Conservation (phyloP, 2,113 vertebrate genomes). For the Myrmecophaga tridactyla region DNA sequence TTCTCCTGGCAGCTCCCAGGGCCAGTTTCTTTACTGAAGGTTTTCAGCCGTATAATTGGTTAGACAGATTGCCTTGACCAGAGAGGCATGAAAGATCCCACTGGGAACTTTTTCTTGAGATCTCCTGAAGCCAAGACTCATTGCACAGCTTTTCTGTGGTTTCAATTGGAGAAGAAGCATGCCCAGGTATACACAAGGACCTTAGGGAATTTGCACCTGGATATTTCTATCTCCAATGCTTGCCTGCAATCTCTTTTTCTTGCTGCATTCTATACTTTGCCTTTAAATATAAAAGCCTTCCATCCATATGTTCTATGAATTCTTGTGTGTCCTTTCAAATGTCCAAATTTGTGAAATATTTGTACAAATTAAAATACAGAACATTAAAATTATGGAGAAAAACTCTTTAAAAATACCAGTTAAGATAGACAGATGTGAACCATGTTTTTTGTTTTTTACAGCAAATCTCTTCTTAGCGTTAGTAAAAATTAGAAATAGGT, state of each 20-base stretch:
- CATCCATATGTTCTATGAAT: not conserved
- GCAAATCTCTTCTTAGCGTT: not conserved
- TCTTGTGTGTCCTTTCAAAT: not conserved
- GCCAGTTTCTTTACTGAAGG: not conserved
- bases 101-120: not conserved
- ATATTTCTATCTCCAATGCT: not conserved
- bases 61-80: not conserved
- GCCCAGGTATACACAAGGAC: not conserved
- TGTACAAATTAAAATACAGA: not conserved
- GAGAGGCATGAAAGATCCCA: not conserved
- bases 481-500: not conserved
- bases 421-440: not conserved
- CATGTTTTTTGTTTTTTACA: not conserved
- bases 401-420: not conserved
- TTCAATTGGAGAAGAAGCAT: not conserved
- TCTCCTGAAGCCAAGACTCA: slow-evolving; percentile 16
- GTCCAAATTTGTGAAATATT: not conserved
- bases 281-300: not conserved
- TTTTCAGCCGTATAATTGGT: not conserved
- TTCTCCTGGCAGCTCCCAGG: not conserved
- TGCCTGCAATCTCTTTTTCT: not conserved
- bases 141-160: not conserved
- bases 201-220: not conserved
- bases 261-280: not conserved
- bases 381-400: not conserved